Percentiles rank a stretch among this genome's conserved stretches.
Evolutionary conservation across 2,888 invertebrate species (phyloP).

Genomic region (Mimas tiliae): DNA sequence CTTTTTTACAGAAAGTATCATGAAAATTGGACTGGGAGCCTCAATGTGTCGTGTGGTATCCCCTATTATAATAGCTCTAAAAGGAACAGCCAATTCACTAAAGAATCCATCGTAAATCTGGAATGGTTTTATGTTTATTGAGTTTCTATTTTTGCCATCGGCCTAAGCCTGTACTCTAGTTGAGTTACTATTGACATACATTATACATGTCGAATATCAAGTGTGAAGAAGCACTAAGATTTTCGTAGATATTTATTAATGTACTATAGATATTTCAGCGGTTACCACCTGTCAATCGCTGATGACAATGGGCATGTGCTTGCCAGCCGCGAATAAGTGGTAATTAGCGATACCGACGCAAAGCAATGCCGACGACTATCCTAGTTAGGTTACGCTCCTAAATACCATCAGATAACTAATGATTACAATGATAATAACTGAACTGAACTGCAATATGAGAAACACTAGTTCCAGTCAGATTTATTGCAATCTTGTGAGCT

Average conservation of each 20-base stretch:
- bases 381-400: background rate
- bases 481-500: too few relatives aligned
- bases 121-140: constrained; percentile 12
- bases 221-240: too few relatives aligned
- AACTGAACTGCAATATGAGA: background rate
- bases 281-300: too few relatives aligned
- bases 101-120: constrained; percentile 8
- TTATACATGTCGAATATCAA: too few relatives aligned
- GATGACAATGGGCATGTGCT: background rate
- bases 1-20: too few relatives aligned
- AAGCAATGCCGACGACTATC: background rate
- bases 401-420: background rate
- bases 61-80: background rate
- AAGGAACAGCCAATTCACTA: constrained; percentile 13
- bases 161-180: background rate
- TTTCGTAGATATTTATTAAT: too few relatives aligned
- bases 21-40: too few relatives aligned
- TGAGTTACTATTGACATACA: background rate
- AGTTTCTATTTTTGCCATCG: constrained; percentile 11
- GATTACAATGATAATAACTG: background rate
- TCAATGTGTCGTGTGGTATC: background rate
- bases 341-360: too few relatives aligned
- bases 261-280: too few relatives aligned
- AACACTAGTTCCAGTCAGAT: too few relatives aligned
- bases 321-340: background rate